These are phyloP conservation scores for Homalodisca vitripennis DNA, from an alignment of 1,140 invertebrate species.

Conservation along the genomic window DNA sequence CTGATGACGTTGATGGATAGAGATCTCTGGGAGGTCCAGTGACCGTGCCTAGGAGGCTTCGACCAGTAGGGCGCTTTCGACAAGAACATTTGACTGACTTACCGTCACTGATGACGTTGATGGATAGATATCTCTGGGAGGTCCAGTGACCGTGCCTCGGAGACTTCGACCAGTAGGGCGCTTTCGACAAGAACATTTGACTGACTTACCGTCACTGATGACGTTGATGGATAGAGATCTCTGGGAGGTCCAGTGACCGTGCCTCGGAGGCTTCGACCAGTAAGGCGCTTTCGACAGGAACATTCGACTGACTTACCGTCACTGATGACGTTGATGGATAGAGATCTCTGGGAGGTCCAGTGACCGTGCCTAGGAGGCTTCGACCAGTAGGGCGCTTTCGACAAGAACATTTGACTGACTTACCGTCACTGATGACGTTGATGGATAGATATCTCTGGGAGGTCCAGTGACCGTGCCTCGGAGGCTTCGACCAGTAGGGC, in stretches of 20 bases:
- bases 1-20: slow-evolving; percentile 11
- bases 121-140: slow-evolving; percentile 4
- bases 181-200: too few species aligned
- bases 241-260: too few species aligned
- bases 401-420: slow-evolving; percentile 9
- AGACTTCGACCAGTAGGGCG: too few species aligned
- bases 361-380: slow-evolving; percentile 6
- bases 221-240: neutral
- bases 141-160: slow-evolving; percentile 12
- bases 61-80: slow-evolving; percentile 7
- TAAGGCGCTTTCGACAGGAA: too few species aligned
- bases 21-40: slow-evolving; percentile 11
- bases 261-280: too few species aligned
- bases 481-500: too few species aligned
- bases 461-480: slow-evolving; percentile 12
- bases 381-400: too few species aligned
- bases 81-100: slow-evolving; percentile 5
- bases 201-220: neutral
- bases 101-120: slow-evolving; percentile 11
- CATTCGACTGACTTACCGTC: slow-evolving; percentile 14
- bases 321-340: slow-evolving; percentile 9
- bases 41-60: slow-evolving; percentile 8
- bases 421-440: slow-evolving; percentile 9
- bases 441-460: slow-evolving; percentile 5
- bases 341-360: slow-evolving; percentile 11